Base-by-base conservation (phyloP, 2,113 vertebrate genomes). In the Lophius piscatorius region DNA sequence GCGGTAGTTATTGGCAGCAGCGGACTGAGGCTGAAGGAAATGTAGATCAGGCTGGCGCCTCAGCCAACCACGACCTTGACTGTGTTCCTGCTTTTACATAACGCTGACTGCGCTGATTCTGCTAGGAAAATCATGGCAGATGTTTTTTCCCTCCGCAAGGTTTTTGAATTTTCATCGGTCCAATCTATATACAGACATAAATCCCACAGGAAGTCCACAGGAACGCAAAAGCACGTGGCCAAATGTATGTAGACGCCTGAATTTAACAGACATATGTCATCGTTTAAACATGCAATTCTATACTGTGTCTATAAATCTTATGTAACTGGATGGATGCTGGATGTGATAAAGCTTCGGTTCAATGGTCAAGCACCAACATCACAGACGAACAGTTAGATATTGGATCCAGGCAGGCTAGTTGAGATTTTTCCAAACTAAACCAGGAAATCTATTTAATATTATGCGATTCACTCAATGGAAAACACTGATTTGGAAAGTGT, bases 11-110 rank as follows among this genome's bases (percentile, higher is more conserved):
- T n/a, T n/a, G n/a, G n/a, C 67, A 72, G 54, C 62, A 12, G 18
- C 4, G 20, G 39, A 14, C 9, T 63, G 59, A 66, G 70, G 51
- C 63, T 70, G 68, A 61, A 76, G 65, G 63, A 70, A 52, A 70
- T 64, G 72, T 24, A 74, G 75, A 72, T 55, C 50, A 41, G 54
- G 34, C 47, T 18, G 42, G 28, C 41, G 60, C 34, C 14, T 18
- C 34, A n/a, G 39, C 18, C 22, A 42, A 55, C 51, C 64, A 22
- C 16, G 41, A 81, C 78, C 71, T 76, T 73, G 20, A 57, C 50
- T 13, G 42, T 13, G 42, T 56, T 39, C 14, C 26, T 52, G 64
- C 46, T 44, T 38, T 47, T 33, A 45, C 45, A 49, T 41, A 45
- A 39, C 24, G 1, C 34, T 22, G 56, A 35, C 34, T 38, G 0